Evolutionary conservation across 2,113 vertebrate genomes (phyloP), one percentile per base, ranked within the genome.

Genomic region (Solea senegalensis): DNA sequence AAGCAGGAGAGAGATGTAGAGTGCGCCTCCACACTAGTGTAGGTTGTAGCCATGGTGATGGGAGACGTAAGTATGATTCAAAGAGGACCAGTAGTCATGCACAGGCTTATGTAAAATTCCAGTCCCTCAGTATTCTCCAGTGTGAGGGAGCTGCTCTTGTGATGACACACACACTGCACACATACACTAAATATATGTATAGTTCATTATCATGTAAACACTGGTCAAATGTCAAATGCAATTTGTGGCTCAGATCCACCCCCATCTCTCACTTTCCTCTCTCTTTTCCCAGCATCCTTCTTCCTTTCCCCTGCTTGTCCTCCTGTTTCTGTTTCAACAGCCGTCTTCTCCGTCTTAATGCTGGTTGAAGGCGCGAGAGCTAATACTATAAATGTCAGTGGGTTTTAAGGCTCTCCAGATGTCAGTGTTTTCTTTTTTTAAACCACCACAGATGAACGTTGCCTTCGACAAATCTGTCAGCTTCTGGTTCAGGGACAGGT

Each of bases 41-140:
- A 89, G 86, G 86, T 82, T 86, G 90, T 91, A 87, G 82, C 88
- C 90, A 93, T 91, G 90, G 90, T 83, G 90, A 93, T 86, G 72
- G 58, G 77, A 88, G 83, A 87, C 55, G 64, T 77, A 90, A 86
- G 86, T 81, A 82, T 83, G 83, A 88, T 85, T 84, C 86, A 91
- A 90, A 90, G 82, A 84, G 86, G 78, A 62, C 81, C 65, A 74
- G 71, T 74, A 85, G 80, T 87, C 78, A 82, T 84, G 75, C 76
- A 86, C 81, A 81, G 78, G 85, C 89, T 90, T 91, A 92, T 90
- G 74, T 90, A 92, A 92, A 89, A 76, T 76, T 77, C 73, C 55
- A 72, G 67, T 72, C 56, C 67, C 61, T 76, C 81, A 78, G 39
- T 72, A 81, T 54, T 41, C 28, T 45, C 34, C 49, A 45, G 28